These are phyloP conservation scores for Lepisosteus osseus DNA, from an alignment of 2,113 vertebrate genomes.

Conservation along the genomic window DNA sequence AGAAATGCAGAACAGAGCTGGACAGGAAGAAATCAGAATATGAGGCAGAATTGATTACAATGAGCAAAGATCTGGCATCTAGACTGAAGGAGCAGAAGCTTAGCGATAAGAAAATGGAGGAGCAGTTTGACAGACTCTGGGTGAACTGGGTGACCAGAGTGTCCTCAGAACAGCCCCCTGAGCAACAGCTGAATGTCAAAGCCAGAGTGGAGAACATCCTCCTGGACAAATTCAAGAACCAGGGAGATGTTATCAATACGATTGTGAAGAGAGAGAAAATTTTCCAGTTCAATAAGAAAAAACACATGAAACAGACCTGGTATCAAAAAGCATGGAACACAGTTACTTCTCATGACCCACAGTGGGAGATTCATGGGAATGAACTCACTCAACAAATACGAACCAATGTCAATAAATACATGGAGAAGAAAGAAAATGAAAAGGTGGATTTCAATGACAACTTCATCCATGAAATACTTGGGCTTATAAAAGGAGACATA, in stretches of 20 bases:
- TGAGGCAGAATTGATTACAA: constrained; percentile 31
- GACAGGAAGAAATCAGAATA: constrained; percentile 28
- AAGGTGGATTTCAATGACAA: no score
- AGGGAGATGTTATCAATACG: background rate
- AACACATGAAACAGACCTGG: rapidly evolving
- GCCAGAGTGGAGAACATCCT: constrained; percentile 40
- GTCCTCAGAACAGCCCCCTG: background rate
- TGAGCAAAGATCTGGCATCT: constrained; percentile 29
- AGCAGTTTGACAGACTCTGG: constrained; percentile 23
- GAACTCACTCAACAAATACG: constrained; percentile 18
- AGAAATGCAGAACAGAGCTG: constrained; percentile 32
- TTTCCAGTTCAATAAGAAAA: rapidly evolving
- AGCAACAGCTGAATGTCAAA: constrained; percentile 12
- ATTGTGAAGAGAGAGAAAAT: background rate
- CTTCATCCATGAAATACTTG: no score
- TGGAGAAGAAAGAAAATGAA: background rate
- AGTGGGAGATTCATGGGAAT: background rate
- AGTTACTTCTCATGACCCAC: background rate
- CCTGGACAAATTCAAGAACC: constrained; percentile 25
- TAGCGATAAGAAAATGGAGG: constrained; percentile 29
- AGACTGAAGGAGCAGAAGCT: constrained; percentile 19
- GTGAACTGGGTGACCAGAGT: constrained; percentile 10
- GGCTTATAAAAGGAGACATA: no score
- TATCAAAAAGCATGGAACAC: no score
- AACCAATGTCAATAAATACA: rapidly evolving